These are phyloP conservation scores for Arge pagana DNA, from an alignment of 2,888 invertebrate species.

Conservation along the genomic window DNA sequence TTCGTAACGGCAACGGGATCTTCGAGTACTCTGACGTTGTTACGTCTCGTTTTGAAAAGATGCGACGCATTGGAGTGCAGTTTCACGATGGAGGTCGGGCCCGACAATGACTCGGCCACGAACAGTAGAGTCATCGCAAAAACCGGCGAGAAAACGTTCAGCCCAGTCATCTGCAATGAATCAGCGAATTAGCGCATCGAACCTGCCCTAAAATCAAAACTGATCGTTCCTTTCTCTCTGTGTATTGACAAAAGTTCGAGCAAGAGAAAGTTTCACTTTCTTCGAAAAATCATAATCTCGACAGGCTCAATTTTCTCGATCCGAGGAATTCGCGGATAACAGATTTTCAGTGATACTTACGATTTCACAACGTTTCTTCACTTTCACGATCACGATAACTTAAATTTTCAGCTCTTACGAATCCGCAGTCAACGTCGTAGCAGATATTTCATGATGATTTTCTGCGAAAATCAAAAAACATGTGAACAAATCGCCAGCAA, in stretches of 20 bases:
- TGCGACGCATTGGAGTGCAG: conserved; percentile 37
- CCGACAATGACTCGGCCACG: conserved; percentile 18
- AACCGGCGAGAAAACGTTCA: not conserved
- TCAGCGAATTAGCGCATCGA: too few relatives aligned
- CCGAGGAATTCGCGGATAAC: not conserved
- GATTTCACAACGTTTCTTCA: conserved; percentile 1
- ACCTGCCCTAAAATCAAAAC: too few relatives aligned
- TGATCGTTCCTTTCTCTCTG: too few relatives aligned
- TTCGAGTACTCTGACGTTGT: conserved; percentile 29
- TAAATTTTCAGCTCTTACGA: too few relatives aligned
- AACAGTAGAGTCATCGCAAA: conserved; percentile 1
- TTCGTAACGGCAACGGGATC: conserved; percentile 32
- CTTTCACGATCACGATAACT: conserved; percentile 7
- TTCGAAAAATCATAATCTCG: too few relatives aligned
- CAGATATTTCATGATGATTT: conserved; percentile 11
- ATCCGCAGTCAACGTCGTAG: conserved; percentile 5
- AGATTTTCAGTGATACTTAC: conserved; percentile 6
- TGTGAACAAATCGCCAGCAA: not conserved
- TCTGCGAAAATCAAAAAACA: conserved; percentile 8
- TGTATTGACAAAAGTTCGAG: too few relatives aligned
- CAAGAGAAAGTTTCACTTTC: too few relatives aligned
- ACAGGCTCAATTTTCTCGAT: too few relatives aligned
- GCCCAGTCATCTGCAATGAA: conserved; percentile 12
- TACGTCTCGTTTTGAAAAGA: conserved; percentile 34
- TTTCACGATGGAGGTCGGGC: conserved; percentile 41